Percentiles rank a stretch among this genome's conserved stretches.
Evolutionary conservation across 1,140 invertebrate genomes (phyloP).

Genomic region (Odontomachus brunneus): DNA sequence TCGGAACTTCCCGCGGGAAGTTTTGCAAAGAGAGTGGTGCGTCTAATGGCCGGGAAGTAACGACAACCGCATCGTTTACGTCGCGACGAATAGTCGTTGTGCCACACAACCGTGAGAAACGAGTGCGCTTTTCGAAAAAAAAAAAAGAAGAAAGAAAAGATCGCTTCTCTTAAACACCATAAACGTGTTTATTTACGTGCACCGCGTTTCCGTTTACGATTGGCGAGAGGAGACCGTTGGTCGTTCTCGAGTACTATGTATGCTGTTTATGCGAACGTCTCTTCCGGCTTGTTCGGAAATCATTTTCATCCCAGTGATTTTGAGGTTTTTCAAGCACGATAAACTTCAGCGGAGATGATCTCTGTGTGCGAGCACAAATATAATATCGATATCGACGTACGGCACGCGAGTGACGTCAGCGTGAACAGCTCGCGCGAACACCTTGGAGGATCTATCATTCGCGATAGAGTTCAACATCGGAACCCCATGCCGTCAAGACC

Average conservation of each 20-base stretch:
- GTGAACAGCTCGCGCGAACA: too few species aligned
- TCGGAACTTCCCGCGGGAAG: constrained; percentile 32
- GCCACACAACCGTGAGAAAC: constrained; percentile 14
- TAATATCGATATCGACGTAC: background rate
- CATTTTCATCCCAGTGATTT: constrained; percentile 33
- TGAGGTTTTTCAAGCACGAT: constrained; percentile 1
- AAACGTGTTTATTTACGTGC: constrained; percentile 32
- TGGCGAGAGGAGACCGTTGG: background rate
- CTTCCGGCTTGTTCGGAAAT: constrained; percentile 19
- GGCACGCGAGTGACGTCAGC: background rate
- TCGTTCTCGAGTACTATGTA: constrained; percentile 7
- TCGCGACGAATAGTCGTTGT: constrained; percentile 25
- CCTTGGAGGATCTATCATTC: too few species aligned
- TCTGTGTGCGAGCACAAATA: background rate
- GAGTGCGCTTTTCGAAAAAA: constrained; percentile 16
- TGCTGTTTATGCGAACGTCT: background rate
- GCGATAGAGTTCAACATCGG: too few species aligned
- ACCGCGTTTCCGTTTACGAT: constrained; percentile 23
- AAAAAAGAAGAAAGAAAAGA: background rate
- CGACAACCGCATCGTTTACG: constrained; percentile 48
- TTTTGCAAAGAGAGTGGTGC: constrained; percentile 12
- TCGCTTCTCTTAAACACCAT: constrained; percentile 13
- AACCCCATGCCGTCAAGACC: too few species aligned
- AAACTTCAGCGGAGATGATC: constrained; percentile 6
- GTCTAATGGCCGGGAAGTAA: constrained; percentile 51